Percentiles rank a stretch among this genome's conserved stretches.
These are phyloP conservation scores for Brachionichthys hirsutus DNA, from an alignment of 2,113 vertebrate species.

Conservation along the genomic window DNA sequence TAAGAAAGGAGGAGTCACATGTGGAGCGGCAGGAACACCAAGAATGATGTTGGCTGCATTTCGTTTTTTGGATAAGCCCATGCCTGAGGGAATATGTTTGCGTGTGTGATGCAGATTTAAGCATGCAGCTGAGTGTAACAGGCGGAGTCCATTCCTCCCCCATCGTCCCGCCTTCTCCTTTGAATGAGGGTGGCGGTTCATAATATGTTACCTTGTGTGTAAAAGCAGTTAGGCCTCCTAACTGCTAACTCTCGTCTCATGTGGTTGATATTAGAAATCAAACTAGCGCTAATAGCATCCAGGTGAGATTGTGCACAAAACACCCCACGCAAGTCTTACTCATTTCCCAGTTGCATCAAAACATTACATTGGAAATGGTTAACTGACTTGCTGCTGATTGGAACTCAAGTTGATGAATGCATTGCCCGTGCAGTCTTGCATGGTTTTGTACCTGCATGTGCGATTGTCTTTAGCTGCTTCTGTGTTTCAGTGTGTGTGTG, in stretches of 20 bases:
- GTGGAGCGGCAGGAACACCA: too few relatives aligned
- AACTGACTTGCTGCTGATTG: neutral
- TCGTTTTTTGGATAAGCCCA: neutral
- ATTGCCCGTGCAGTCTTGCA: conserved; percentile 17
- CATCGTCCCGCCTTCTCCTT: conserved; percentile 28
- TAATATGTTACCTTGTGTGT: conserved; percentile 21
- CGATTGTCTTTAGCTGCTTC: conserved; percentile 8
- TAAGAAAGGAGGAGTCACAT: too few relatives aligned
- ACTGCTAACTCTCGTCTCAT: conserved; percentile 52
- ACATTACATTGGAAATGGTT: too few relatives aligned
- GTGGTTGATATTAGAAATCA: conserved; percentile 77
- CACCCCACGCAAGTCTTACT: conserved; percentile 41
- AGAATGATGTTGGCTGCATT: too few relatives aligned
- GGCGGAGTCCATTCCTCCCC: conserved; percentile 24
- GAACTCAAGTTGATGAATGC: neutral
- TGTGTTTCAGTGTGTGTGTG: conserved; percentile 64
- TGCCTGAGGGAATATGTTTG: conserved; percentile 10
- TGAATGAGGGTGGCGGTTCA: conserved; percentile 59
- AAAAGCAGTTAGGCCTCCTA: conserved; percentile 25
- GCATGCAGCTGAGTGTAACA: conserved; percentile 43
- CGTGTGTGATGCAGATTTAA: conserved; percentile 29
- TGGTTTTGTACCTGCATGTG: conserved; percentile 17
- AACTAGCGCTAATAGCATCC: conserved; percentile 70
- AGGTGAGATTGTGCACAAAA: conserved; percentile 63
- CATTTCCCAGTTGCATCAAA: conserved; percentile 39